A percentile compares a stretch with the other conserved stretches of the same genome.
phyloP scores from a whole-genome alignment of 2,113 vertebrate genomes.

The Ginglymostoma cirratum region DNA sequence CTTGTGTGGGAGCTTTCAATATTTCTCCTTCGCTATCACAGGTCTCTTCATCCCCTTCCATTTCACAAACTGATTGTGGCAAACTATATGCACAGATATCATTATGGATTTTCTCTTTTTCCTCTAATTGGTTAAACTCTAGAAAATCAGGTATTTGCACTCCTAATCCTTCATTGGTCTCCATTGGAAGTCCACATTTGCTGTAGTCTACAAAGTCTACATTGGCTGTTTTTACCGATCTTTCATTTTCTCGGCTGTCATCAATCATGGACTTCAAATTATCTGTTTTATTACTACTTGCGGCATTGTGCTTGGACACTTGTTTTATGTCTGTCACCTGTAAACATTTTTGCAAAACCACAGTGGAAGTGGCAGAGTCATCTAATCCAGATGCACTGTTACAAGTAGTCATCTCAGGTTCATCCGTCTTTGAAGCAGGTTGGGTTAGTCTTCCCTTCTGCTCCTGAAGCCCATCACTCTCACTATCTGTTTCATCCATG shows the following conservation, averaged over 20 bases:
- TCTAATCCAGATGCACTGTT: not conserved
- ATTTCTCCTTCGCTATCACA: constrained; percentile 61
- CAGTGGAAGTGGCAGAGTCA: not conserved
- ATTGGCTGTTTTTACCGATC: not conserved
- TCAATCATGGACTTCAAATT: not conserved
- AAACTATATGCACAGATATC: not conserved
- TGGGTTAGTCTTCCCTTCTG: not conserved
- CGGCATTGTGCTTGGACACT: not conserved
- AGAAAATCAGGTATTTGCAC: constrained; percentile 5
- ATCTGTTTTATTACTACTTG: not conserved
- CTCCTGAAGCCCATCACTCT: constrained; percentile 39
- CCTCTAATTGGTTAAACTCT: constrained; percentile 33
- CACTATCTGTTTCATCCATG: constrained; percentile 70
- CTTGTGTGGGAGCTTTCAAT: constrained; percentile 80
- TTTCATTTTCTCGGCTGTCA: not conserved
- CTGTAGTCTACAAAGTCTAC: not conserved
- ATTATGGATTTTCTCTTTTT: constrained; percentile 40
- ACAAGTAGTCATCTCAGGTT: not conserved
- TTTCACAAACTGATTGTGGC: constrained; percentile 18
- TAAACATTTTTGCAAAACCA: not conserved
- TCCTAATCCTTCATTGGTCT: not conserved
- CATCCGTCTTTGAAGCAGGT: not conserved
- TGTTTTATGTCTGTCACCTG: not conserved
- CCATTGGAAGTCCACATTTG: not conserved
- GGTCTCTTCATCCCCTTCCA: constrained; percentile 50